These are phyloP conservation scores for Epistrophe eligans DNA, from an alignment of 2,888 invertebrate genomes.

Conservation along the genomic window DNA sequence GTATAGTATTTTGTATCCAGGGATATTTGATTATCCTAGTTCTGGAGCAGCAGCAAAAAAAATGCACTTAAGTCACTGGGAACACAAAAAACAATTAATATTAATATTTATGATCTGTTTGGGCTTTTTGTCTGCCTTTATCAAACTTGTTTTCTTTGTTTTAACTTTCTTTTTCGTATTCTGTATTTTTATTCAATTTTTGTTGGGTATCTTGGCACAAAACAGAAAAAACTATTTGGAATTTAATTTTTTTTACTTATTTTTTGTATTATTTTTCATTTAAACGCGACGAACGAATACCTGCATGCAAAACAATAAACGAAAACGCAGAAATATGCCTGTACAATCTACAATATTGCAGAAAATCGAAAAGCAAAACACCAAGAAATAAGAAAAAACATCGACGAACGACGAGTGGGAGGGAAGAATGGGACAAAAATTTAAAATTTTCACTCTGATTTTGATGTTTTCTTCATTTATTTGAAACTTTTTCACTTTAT, in stretches of 20 bases:
- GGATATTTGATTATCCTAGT: slow-evolving; percentile 59
- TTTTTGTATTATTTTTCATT: slow-evolving; percentile 30
- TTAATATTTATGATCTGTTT: slow-evolving; percentile 17
- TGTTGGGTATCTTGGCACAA: slow-evolving; percentile 64
- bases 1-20: slow-evolving; percentile 59
- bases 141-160: slow-evolving; percentile 29
- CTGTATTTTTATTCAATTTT: slow-evolving; percentile 49
- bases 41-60: slow-evolving; percentile 29
- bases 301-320: slow-evolving; percentile 35
- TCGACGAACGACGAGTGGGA: slow-evolving; percentile 22
- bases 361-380: slow-evolving; percentile 25
- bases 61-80: slow-evolving; percentile 41
- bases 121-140: slow-evolving; percentile 33
- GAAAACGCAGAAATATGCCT: slow-evolving; percentile 41
- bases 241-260: slow-evolving; percentile 33
- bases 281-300: slow-evolving; percentile 20
- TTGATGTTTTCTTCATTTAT: slow-evolving; percentile 40
- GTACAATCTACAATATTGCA: slow-evolving; percentile 60
- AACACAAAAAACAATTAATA: slow-evolving; percentile 15
- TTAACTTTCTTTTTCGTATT: slow-evolving; percentile 64
- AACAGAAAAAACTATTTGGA: slow-evolving; percentile 33
- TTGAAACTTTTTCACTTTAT: background rate
- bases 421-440: slow-evolving; percentile 26
- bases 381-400: slow-evolving; percentile 19
- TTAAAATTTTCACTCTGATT: slow-evolving; percentile 49